These are phyloP conservation scores for Morus bassanus DNA, from an alignment of 2,797 vertebrate species.

Conservation along the genomic window DNA sequence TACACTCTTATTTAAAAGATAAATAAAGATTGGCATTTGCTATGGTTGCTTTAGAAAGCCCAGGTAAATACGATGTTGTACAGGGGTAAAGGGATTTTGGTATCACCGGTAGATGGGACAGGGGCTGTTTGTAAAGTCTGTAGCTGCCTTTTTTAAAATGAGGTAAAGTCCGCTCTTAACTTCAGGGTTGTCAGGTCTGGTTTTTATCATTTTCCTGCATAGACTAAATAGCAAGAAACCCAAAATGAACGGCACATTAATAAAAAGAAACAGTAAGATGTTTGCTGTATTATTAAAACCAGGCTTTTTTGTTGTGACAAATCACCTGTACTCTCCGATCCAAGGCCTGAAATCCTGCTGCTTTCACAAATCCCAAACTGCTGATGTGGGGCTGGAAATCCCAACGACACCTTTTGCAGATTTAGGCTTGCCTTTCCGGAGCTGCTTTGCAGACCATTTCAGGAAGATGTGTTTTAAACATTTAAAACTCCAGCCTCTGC, in stretches of 20 bases:
- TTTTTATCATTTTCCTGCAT: conserved; percentile 10
- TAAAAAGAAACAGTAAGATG: neutral
- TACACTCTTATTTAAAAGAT: neutral
- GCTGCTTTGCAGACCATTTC: neutral
- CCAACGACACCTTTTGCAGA: neutral
- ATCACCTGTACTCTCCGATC: neutral
- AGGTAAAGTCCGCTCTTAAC: neutral
- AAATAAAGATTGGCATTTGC: neutral
- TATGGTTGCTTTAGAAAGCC: neutral
- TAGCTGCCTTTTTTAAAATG: neutral
- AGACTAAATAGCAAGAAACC: conserved; percentile 23
- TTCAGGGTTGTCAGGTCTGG: neutral
- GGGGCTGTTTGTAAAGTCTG: neutral
- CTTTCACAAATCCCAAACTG: neutral
- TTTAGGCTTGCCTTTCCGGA: neutral
- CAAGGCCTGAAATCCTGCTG: neutral
- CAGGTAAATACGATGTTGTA: neutral
- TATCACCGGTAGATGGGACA: neutral
- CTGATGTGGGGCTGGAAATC: neutral
- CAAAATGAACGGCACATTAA: neutral
- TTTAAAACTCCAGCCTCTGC: neutral
- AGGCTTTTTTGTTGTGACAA: conserved; percentile 1
- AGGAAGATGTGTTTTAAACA: too few relatives aligned
- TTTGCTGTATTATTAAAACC: neutral
- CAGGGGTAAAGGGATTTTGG: neutral